Conservation (phyloP, 2,888 invertebrate species). For the Hydriomena furcata region DNA sequence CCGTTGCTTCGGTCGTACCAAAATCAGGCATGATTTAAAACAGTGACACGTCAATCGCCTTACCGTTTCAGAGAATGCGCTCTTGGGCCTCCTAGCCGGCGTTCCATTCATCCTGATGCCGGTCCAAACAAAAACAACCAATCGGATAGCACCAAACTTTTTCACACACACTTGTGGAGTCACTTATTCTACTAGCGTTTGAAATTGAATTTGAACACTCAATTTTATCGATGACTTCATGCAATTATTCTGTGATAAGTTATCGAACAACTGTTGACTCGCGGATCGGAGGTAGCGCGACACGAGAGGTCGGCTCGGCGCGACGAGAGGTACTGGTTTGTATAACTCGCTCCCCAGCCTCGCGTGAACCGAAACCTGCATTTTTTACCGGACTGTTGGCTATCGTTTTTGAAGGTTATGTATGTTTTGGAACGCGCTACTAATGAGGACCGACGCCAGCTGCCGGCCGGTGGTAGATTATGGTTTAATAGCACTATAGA, state of each 20-base stretch:
- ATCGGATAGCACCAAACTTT: conserved; percentile 68
- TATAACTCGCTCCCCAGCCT: conserved; percentile 15
- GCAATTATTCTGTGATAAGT: conserved; percentile 76
- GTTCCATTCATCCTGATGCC: conserved; percentile 76
- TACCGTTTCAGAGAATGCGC: conserved; percentile 75
- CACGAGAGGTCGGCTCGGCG: conserved; percentile 57
- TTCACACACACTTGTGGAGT: conserved; percentile 76
- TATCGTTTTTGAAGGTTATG: conserved; percentile 75
- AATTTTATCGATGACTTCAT: conserved; percentile 80
- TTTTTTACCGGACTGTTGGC: conserved; percentile 69
- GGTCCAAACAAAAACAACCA: conserved; percentile 65
- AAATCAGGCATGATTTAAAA: too few species aligned
- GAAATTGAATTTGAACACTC: conserved; percentile 47
- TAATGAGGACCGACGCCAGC: conserved; percentile 3
- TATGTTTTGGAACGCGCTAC: conserved; percentile 56
- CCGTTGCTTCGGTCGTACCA: too few species aligned
- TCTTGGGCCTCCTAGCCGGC: conserved; percentile 75
- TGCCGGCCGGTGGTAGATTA: conserved; percentile 14
- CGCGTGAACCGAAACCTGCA: conserved; percentile 48
- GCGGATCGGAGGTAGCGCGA: conserved; percentile 39
- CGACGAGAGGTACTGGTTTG: conserved; percentile 60
- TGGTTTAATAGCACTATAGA: too few species aligned
- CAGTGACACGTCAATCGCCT: not conserved
- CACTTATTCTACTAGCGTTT: conserved; percentile 26
- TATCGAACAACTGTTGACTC: conserved; percentile 54